Percentiles rank a stretch among this genome's conserved stretches.
Conservation (phyloP, 2,888 invertebrate genomes). For the Synanthedon myopaeformis region DNA sequence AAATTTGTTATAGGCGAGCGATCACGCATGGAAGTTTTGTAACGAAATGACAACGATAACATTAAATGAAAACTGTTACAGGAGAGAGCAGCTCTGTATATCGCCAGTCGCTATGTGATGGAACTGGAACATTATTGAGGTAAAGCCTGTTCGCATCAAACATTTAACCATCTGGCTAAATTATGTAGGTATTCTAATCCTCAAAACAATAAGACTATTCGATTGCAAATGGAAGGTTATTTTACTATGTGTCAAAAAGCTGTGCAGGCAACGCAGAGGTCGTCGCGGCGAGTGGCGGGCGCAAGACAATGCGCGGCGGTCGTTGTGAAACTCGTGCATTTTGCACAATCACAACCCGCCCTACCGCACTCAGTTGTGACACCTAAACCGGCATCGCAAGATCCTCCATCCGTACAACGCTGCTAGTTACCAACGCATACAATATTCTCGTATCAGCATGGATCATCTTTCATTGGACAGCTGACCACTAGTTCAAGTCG, state of each 20-base stretch:
- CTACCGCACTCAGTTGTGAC: constrained; percentile 22
- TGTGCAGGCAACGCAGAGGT: constrained; percentile 42
- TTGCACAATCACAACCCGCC: constrained; percentile 51
- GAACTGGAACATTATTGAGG: too few relatives aligned
- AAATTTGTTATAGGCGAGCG: background rate
- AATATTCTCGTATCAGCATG: background rate
- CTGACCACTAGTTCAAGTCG: background rate
- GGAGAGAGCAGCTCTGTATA: too few relatives aligned
- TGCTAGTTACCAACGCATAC: background rate
- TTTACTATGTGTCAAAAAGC: constrained; percentile 26
- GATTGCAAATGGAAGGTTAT: background rate
- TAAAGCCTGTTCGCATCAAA: too few relatives aligned
- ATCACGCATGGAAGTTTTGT: constrained; percentile 10
- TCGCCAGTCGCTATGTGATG: too few relatives aligned
- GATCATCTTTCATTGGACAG: constrained; percentile 2
- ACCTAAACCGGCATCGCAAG: background rate
- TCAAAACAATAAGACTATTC: too few relatives aligned
- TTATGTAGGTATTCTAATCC: too few relatives aligned
- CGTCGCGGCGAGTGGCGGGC: constrained; percentile 66
- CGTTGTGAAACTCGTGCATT: constrained; percentile 59
- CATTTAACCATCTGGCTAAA: too few relatives aligned
- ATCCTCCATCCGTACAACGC: background rate
- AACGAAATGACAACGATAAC: constrained; percentile 27
- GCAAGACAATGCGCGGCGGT: constrained; percentile 65
- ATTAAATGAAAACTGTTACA: background rate